Base-by-base conservation (phyloP, 2,113 vertebrate species). In the Pitta sordida region DNA sequence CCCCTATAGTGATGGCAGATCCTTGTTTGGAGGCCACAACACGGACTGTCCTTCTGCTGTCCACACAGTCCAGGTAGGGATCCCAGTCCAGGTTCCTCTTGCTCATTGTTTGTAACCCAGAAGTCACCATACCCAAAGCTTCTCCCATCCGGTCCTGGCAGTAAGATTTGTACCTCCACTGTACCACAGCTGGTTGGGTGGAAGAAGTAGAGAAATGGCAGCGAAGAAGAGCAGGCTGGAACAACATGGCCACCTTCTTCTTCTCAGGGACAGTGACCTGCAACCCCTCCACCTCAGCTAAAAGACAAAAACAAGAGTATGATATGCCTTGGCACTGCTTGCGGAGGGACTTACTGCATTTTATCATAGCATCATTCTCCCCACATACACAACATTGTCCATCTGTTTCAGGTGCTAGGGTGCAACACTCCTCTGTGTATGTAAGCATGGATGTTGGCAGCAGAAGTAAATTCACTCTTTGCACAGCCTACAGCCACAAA, bases 121-220 rank as follows among this genome's bases (percentile, higher is more conserved):
- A 97, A 37, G 96, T 97, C 5, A 96, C 90, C 96, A 98, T 98
- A 65, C 96, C 98, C 97, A 99, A 96, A 83, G 99, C 98, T 43
- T 99, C 99, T 43, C 96, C 97, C 17, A 98, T 98, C 74, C 98
- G 98, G 87, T 99, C 99, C 78, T 98, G 98, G 94, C 99, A 99
- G 96, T 99, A 99, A 75, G 99, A 99, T 96, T 99, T 99, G 97
- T 99, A 99, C 97, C 98, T 98, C 99, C 99, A 99, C 94, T 99
- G 99, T 58, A 99, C 98, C 79, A 99, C 99, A 1, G 98, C 98
- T 6, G 97, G 96, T 83, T 99, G 98, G 20, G 83, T 98, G 73
- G 99, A 99, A 67, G 98, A 97, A 1, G 99, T 99, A 48, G 98
- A 98, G 97, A 99, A 99, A 90, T 98, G 98, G 94, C 99, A 99